Conservation (phyloP, 2,888 invertebrate species). For the Pandemis corylana region DNA sequence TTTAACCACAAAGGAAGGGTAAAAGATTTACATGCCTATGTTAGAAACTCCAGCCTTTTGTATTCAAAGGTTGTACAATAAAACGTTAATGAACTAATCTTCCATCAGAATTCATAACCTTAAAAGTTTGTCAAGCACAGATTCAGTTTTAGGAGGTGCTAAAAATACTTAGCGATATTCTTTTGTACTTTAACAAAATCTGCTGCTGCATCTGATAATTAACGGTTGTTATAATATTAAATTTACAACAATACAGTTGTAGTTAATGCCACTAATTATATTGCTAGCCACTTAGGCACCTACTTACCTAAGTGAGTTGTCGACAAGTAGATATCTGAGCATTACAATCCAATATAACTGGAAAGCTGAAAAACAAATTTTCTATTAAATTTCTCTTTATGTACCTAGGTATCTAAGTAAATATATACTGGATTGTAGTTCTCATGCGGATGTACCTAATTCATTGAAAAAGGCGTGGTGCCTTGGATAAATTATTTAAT, state of each 20-base stretch:
- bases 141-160: not conserved
- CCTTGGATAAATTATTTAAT: too few species aligned
- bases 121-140: not conserved
- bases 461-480: too few species aligned
- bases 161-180: not conserved
- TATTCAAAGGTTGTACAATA: slow-evolving; percentile 1
- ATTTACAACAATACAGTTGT: not conserved
- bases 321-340: not conserved
- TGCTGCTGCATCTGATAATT: not conserved
- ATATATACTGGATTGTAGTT: too few species aligned
- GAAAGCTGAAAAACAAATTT: too few species aligned
- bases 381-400: too few species aligned
- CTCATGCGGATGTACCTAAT: too few species aligned
- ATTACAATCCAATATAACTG: not conserved
- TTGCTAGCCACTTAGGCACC: not conserved
- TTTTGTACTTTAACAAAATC: not conserved
- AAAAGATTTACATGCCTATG: slow-evolving; percentile 11
- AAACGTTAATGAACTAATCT: slow-evolving; percentile 10
- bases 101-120: slow-evolving; percentile 6
- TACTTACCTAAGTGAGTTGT: not conserved
- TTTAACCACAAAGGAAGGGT: not conserved
- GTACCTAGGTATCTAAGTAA: too few species aligned
- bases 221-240: not conserved
- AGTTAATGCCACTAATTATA: not conserved
- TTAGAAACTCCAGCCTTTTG: not conserved